phyloP scores from a whole-genome alignment of 2,797 vertebrate genomes.

The Chelon labrosus region DNA sequence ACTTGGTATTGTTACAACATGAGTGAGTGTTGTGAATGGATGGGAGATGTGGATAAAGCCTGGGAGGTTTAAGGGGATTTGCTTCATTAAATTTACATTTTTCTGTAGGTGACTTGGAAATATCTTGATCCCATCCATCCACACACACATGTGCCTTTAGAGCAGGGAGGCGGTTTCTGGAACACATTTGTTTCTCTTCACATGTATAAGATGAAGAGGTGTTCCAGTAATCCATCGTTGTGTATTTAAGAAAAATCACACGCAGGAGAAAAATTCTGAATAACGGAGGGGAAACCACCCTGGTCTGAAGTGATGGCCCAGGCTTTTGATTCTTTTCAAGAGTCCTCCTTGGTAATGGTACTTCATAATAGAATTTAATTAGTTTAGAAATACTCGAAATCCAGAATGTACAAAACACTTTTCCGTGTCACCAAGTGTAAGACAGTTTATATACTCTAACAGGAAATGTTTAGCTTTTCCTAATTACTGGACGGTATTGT shows the following conservation, averaged over 20 bases:
- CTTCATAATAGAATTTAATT: slow-evolving; percentile 39
- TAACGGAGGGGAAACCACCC: slow-evolving; percentile 9
- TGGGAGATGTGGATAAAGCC: slow-evolving; percentile 24
- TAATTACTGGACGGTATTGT: slow-evolving; percentile 41
- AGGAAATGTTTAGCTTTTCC: slow-evolving; percentile 34
- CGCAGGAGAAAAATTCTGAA: slow-evolving; percentile 23
- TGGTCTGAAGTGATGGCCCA: slow-evolving; percentile 25
- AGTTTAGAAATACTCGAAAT: slow-evolving; percentile 41
- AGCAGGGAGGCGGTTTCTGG: slow-evolving; percentile 19
- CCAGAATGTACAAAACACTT: slow-evolving; percentile 57
- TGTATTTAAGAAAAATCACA: slow-evolving; percentile 7
- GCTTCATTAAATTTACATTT: slow-evolving; percentile 15
- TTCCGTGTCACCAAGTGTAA: slow-evolving; percentile 17
- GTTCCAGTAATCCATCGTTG: background rate
- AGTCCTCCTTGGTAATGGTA: slow-evolving; percentile 37
- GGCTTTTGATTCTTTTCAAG: slow-evolving; percentile 21
- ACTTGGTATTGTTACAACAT: slow-evolving; percentile 12
- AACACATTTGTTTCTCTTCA: slow-evolving; percentile 11
- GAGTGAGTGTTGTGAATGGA: slow-evolving; percentile 10
- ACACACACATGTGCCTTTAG: slow-evolving; percentile 54
- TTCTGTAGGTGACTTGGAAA: slow-evolving; percentile 34
- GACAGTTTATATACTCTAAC: slow-evolving; percentile 20
- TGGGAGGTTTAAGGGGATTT: slow-evolving; percentile 8
- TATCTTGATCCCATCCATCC: slow-evolving; percentile 15
- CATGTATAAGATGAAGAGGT: slow-evolving; percentile 22